These are phyloP conservation scores for Nestor notabilis DNA, from an alignment of 2,113 vertebrate genomes.

Conservation along the genomic window DNA sequence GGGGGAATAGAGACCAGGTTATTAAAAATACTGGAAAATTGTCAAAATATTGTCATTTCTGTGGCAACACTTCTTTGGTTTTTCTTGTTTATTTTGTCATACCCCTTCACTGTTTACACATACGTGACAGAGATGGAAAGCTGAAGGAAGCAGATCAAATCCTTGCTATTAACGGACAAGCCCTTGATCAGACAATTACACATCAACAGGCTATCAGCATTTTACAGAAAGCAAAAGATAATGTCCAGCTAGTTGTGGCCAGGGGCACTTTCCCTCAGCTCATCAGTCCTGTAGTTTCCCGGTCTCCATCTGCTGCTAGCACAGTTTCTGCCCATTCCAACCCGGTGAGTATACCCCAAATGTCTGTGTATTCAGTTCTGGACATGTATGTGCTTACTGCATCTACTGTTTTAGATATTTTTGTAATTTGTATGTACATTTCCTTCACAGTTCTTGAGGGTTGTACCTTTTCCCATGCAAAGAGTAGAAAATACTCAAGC, in stretches of 20 bases:
- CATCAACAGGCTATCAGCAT: conserved; percentile 93
- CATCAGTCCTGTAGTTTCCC: conserved; percentile 87
- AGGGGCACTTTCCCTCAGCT: conserved; percentile 87
- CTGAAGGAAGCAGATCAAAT: conserved; percentile 94
- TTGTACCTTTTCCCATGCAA: background rate
- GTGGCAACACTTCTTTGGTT: background rate
- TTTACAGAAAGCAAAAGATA: conserved; percentile 89
- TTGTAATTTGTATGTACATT: background rate
- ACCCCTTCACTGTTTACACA: background rate
- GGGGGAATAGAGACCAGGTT: conserved; percentile 22
- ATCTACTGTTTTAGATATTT: background rate
- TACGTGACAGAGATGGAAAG: conserved; percentile 84
- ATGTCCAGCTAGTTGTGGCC: conserved; percentile 87
- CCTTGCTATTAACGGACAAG: conserved; percentile 90
- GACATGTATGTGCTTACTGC: background rate
- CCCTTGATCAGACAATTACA: conserved; percentile 91
- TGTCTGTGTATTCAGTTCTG: background rate
- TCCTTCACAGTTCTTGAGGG: background rate
- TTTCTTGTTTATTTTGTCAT: conserved; percentile 1
- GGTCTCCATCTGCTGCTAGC: conserved; percentile 92
- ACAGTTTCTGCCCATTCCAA: conserved; percentile 93
- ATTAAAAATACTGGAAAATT: conserved; percentile 31
- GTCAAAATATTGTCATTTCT: conserved; percentile 21
- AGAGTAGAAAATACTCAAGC: background rate
- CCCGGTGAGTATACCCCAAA: conserved; percentile 74